Evolutionary conservation across 2,888 invertebrate genomes (phyloP).

Genomic region (Rhingia campestris): DNA sequence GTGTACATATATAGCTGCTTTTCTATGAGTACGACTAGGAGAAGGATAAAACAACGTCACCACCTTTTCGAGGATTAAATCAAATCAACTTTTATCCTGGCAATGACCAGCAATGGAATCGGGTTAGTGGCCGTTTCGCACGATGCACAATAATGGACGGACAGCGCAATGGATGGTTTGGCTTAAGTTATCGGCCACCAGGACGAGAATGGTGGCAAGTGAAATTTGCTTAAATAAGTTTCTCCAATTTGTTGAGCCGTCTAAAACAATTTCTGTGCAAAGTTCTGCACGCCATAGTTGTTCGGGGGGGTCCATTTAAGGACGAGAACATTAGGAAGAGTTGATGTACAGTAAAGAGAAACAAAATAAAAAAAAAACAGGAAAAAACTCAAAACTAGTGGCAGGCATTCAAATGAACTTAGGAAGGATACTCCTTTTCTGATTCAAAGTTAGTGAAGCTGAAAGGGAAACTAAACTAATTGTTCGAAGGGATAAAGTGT

Average conservation of each 20-base stretch:
- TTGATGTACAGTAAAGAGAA: neutral
- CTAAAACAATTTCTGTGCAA: conserved; percentile 58
- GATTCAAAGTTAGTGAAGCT: conserved; percentile 4
- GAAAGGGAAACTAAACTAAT: conserved; percentile 8
- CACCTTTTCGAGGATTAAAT: conserved; percentile 68
- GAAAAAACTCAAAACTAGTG: neutral
- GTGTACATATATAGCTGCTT: neutral
- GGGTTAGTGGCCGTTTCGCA: conserved; percentile 71
- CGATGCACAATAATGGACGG: conserved; percentile 66
- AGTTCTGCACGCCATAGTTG: neutral
- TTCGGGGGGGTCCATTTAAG: conserved; percentile 15
- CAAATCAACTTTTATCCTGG: conserved; percentile 69
- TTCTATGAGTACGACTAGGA: neutral
- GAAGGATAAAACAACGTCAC: conserved; percentile 1
- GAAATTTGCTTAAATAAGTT: conserved; percentile 71
- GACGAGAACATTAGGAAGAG: neutral
- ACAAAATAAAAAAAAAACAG: neutral
- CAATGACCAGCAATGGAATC: conserved; percentile 61
- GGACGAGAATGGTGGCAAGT: conserved; percentile 10
- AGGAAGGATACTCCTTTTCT: neutral
- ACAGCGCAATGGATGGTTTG: conserved; percentile 56
- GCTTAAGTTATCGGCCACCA: conserved; percentile 45
- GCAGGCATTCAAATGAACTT: conserved; percentile 6
- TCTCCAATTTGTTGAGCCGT: conserved; percentile 65
- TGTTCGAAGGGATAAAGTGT: conserved; percentile 3